Evolutionary conservation across 2,888 invertebrate species (phyloP).

Genomic region (Eulithis prunata): DNA sequence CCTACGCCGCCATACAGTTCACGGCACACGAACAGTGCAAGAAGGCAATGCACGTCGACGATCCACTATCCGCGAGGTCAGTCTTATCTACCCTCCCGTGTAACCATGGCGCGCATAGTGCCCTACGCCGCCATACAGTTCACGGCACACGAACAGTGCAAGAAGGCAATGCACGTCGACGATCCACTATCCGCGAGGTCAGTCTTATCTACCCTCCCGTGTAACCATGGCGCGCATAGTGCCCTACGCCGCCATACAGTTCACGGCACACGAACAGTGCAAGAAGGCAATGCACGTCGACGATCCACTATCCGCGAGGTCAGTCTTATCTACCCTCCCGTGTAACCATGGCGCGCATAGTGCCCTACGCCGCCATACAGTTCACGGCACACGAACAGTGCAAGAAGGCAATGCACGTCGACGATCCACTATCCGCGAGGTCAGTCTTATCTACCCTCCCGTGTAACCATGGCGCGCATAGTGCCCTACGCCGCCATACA

Average conservation of each 20-base stretch:
- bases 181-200: conserved; percentile 68
- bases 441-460: conserved; percentile 53
- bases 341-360: conserved; percentile 98
- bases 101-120: conserved; percentile 98
- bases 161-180: conserved; percentile 90
- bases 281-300: conserved; percentile 91
- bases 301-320: conserved; percentile 71
- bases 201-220: conserved; percentile 48
- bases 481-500: conserved; percentile 99
- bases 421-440: conserved; percentile 76
- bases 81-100: too few species aligned
- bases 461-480: conserved; percentile 98
- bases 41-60: conserved; percentile 89
- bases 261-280: conserved; percentile 99
- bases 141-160: conserved; percentile 99
- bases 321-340: conserved; percentile 47
- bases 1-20: conserved; percentile 99
- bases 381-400: conserved; percentile 99
- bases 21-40: conserved; percentile 99
- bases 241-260: conserved; percentile 99
- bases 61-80: conserved; percentile 67
- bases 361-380: conserved; percentile 99
- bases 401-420: conserved; percentile 91
- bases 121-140: conserved; percentile 99
- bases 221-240: conserved; percentile 98